A percentile compares a stretch with the other conserved stretches of the same genome.
These are phyloP conservation scores for Alosa alosa DNA, from an alignment of 2,113 vertebrate species.

Conservation along the genomic window DNA sequence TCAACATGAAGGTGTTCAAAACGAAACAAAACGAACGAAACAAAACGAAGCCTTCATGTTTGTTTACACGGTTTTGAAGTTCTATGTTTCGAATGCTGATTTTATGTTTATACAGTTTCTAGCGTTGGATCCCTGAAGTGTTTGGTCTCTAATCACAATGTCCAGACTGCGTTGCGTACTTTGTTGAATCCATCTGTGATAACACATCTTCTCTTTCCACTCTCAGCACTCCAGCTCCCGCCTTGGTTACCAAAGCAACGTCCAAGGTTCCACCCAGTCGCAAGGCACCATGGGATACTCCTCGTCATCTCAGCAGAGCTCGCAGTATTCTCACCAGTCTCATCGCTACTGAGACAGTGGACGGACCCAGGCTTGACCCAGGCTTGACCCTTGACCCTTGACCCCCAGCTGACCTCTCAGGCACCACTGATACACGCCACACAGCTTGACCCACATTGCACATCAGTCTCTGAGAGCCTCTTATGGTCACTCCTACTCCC, in stretches of 20 bases:
- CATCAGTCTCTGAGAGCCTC: background rate
- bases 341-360: conserved; percentile 85
- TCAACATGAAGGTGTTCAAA: background rate
- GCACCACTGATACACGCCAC: background rate
- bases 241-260: conserved; percentile 97
- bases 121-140: no score
- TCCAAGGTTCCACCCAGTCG: conserved; percentile 92
- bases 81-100: background rate
- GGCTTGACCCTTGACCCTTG: background rate
- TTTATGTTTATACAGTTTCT: background rate
- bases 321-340: conserved; percentile 92
- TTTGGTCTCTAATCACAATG: no score
- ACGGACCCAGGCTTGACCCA: background rate
- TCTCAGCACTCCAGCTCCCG: conserved; percentile 90
- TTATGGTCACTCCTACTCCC: background rate
- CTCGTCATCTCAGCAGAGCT: conserved; percentile 90
- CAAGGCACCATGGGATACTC: conserved; percentile 94
- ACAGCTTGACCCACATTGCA: background rate
- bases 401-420: background rate
- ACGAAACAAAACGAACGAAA: no score
- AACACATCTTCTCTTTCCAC: conserved; percentile 27
- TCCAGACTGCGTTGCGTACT: no score
- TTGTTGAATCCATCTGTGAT: no score
- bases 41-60: background rate
- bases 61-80: background rate